Evolutionary conservation across 2,113 vertebrate genomes (phyloP), one percentile per base, ranked within the genome.

Genomic region (Notiomystis cincta): DNA sequence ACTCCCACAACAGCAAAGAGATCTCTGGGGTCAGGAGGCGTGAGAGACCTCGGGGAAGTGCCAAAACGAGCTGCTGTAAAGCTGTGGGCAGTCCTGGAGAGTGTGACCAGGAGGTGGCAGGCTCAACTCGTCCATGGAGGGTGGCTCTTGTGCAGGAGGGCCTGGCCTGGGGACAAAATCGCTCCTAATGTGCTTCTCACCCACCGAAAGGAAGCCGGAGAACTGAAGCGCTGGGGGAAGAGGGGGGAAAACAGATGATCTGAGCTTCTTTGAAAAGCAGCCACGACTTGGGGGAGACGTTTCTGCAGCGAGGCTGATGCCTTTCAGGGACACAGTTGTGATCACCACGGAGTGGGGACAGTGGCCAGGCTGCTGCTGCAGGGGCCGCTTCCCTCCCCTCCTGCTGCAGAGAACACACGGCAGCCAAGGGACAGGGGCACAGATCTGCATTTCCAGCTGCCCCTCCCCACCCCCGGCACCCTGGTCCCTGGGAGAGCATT

Each of bases 21-120:
- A 27, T 38, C 15, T 1, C 54, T 35, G 35, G 16, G 27, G 20
- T n/a, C 66, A 47, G 31, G 35, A 35, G n/a, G 13, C 25, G 14
- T 12, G 12, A 35, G 15, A 15, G 37, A 48, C 27, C 44, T 51
- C 56, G 3, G 25, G 30, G 72, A 19, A 56, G n/a, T 4, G 30
- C 33, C 17, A 1, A 3, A 51, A 56, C 2, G 61, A 13, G 47
- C 31, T 21, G 25, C 48, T 42, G 51, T 8, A 9, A 35, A 37
- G 35, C 69, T 66, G 47, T 23, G 80, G 51, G 22, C 33, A 44
- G 53, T 33, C 31, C 47, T 24, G 67, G 82, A 27, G 37, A 40
- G 22, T 35, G 33, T 75, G 64, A 72, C 95, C 97, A 97, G 96
- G 57, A 97, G 96, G 82, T 93, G 96, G 96, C 96, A 97, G 95